Base-by-base conservation (phyloP, 2,888 invertebrate species). In the Clusia tigrina region DNA sequence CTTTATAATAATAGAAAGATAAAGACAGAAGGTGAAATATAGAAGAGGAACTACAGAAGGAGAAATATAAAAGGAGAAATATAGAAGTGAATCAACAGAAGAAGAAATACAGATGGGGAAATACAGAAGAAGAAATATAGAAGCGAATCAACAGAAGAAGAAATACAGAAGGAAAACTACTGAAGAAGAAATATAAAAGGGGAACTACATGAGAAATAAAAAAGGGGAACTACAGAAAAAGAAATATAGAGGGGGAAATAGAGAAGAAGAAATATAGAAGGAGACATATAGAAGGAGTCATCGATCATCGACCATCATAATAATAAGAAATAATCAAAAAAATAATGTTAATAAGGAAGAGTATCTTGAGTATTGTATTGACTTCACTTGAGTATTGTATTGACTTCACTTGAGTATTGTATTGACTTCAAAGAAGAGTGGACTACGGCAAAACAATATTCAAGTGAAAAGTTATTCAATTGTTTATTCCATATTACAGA, bases 211-310 rank as follows among this genome's bases (percentile, higher is more conserved):
- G 25, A 17, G 26, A 25, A n/a, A 12, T 3, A 17, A 32, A 32
- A 17, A 22, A 24, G 46, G 18, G 46, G 20, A 23, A 20, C 17
- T 24, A 17, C 23, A 23, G 25, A 17, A n/a, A 12, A 23, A 54
- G 32, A 54, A 20, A 48, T 18, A 48, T 17, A n/a, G n/a, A 9
- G 51, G 17, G 32, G 10, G 37, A 20, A 20, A n/a, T 6, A 42
- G 51, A 23, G 24, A 51, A 23, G 32, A 52, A n/a, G 15, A 56
- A 9, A 51, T 32, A 20, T 37, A 48, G 25, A 52, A 20, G 12
- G 32, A 60, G 25, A 46, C 22, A 51, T 6, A 62, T 32, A 53
- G 53, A 9, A 20, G 17, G 53, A 60, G 32, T 32, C 32, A 12
- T n/a, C n/a, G n/a, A n/a, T n/a, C n/a, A n/a, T n/a, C n/a, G n/a